Conservation (phyloP, 2,113 vertebrate genomes). For the Montifringilla adamsi region DNA sequence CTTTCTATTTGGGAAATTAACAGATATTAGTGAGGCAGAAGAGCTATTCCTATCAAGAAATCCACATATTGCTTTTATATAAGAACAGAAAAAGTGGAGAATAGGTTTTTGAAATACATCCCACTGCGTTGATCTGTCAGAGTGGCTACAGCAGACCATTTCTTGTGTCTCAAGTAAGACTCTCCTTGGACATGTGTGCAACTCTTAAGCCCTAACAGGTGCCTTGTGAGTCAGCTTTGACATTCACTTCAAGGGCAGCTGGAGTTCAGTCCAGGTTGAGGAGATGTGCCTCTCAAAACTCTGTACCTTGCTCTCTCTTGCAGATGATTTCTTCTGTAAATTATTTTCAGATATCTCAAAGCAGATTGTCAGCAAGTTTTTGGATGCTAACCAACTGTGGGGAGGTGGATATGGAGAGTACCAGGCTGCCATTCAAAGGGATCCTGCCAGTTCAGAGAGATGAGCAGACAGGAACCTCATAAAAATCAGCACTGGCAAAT, state of each 20-base stretch:
- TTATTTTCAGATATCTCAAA: not conserved
- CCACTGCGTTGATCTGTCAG: not conserved
- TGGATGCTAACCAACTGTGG: not conserved
- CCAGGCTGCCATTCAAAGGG: not conserved
- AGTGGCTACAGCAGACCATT: not conserved
- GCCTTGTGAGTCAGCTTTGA: not conserved
- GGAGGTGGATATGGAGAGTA: not conserved
- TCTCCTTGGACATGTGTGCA: fast-evolving
- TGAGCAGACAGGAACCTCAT: not conserved
- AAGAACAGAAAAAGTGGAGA: not conserved
- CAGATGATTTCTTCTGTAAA: not conserved
- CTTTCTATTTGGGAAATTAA: not conserved
- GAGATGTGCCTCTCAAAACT: not conserved
- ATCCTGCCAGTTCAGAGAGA: not conserved
- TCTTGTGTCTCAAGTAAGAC: not conserved
- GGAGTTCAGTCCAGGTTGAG: not conserved
- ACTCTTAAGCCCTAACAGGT: not conserved
- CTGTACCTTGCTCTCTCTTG: not conserved
- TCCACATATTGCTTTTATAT: not conserved
- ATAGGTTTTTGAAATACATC: not conserved
- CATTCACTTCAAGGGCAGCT: not conserved
- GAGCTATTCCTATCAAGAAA: not conserved
- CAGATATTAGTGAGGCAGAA: not conserved
- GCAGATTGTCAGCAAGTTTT: not conserved
- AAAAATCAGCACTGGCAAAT: not conserved